Base-by-base conservation (phyloP, 1,140 invertebrate species). In the Acarapis woodi region DNA sequence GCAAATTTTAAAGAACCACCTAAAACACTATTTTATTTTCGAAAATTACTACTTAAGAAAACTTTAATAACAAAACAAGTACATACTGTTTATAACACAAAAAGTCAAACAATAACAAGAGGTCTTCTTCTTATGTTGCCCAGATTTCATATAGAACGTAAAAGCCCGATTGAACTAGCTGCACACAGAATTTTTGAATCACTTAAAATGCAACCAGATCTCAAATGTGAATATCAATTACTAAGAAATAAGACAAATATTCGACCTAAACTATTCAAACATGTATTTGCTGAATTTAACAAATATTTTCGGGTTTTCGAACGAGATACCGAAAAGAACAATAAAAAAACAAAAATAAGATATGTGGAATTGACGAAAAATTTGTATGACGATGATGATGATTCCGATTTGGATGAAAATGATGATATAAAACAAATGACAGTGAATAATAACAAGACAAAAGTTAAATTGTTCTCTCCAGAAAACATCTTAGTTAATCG, bases 1-100 rank as follows among this genome's bases (percentile, higher is more conserved):
- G 15, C 31, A 20, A 34, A 26, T 18, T 40, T 26, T 26, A 50
- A 57, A 18, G 59, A 64, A 41, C 63, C 67, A 50, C 53, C 66
- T 2, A 73, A 71, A 50, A 56, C 58, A 2, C 50, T 72, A 26
- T 71, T 68, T 54, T 72, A 74, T 49, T 60, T 65, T 37, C 50
- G 67, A 28, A 71, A 72, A 50, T 48, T 53, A 37, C 51, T 74
- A 8, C 40, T 62, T n/a, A 50, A 59, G 10, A 50, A 66, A 19
- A 59, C 63, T 33, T 47, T 73, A 3, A 64, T 75, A 12, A 64
- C 57, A 3, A 70, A 71, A 48, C 70, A 73, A 49, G 23, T 28
- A 4, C 42, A 43, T 18, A 40, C 40, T 26, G 31, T 44, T 18
- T 38, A 34, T 12, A 43, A 39, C 20, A 18, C 22, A 10, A 31